Evolutionary conservation across 2,888 invertebrate genomes (phyloP), one percentile per base, ranked within the genome.

Genomic region (Volucella bombylans): DNA sequence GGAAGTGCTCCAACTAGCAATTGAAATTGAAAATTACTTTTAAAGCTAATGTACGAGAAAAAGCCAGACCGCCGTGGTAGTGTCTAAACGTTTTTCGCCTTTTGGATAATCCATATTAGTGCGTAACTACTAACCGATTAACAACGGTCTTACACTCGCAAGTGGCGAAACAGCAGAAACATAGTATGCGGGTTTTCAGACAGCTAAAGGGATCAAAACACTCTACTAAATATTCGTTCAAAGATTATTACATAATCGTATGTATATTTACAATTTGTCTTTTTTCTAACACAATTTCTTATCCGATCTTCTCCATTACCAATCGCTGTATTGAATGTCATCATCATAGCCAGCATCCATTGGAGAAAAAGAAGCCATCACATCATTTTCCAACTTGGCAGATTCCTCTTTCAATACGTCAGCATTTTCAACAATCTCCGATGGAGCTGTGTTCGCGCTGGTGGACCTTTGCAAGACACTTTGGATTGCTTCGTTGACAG

Each of bases 401-500:
- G 14, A n/a, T 3, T 14, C 41, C 39, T 11, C 39, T 59, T 45
- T 14, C 9, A 1, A 1, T 39, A 15, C 9, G 10, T 45, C 61
- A 10, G 55, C 15, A 18, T 39, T 68, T 1, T 23, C 65, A 10
- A 12, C 55, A 0, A 55, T 41, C 6, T 73, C 74, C 1, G 38
- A 9, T 4, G 11, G 14, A 9, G 31, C 52, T 41, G 59, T 38
- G 39, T 31, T 31, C 1, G 6, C 31, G 31, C 4, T 47, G 3
- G 23, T 57, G 10, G 81, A 85, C 15, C 57, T 81, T 18, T 68
- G 76, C 38, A 85, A 57, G 10, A 85, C 85, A 41, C 64, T 81
- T 72, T 81, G 81, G 38, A 85, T 85, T 18, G 72, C 68, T 62
- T 85, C 81, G 12, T 85, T 85, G 2, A 67, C 61, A 62, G 85